These are phyloP conservation scores for Drosophila tropicalis DNA, from an alignment of 1,140 invertebrate species.

Conservation along the genomic window DNA sequence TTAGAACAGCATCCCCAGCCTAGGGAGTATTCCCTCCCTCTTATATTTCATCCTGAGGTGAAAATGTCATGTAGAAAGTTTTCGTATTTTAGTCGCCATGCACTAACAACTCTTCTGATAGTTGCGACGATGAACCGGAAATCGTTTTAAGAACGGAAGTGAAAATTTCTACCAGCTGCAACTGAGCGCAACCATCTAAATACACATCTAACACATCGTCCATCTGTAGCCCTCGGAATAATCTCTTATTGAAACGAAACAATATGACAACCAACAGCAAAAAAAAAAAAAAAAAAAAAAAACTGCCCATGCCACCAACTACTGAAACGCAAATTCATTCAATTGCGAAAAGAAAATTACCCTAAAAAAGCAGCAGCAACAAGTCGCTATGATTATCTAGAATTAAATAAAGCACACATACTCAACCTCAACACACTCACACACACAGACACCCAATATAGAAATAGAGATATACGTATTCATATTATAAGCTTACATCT, in stretches of 20 bases:
- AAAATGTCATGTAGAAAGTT: conserved; percentile 69
- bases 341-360: conserved; percentile 82
- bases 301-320: conserved; percentile 31
- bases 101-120: conserved; percentile 60
- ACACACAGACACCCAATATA: conserved; percentile 24
- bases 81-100: conserved; percentile 54
- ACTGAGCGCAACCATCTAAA: conserved; percentile 80
- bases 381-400: conserved; percentile 81
- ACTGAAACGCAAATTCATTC: conserved; percentile 81
- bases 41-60: conserved; percentile 43
- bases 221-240: conserved; percentile 54
- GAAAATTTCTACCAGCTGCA: conserved; percentile 74
- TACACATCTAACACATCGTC: conserved; percentile 68
- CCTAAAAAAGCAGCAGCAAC: conserved; percentile 71
- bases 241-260: conserved; percentile 76
- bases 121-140: conserved; percentile 52
- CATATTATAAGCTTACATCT: conserved; percentile 36
- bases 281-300: background rate
- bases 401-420: conserved; percentile 77
- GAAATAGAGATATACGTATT: conserved; percentile 23
- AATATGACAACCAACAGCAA: conserved; percentile 38
- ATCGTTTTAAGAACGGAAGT: conserved; percentile 81
- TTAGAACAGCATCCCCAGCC: conserved; percentile 25
- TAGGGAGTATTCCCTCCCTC: background rate
- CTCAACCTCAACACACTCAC: conserved; percentile 24